These are phyloP conservation scores for Paradisaea rubra DNA, from an alignment of 2,113 vertebrate genomes.

Conservation along the genomic window DNA sequence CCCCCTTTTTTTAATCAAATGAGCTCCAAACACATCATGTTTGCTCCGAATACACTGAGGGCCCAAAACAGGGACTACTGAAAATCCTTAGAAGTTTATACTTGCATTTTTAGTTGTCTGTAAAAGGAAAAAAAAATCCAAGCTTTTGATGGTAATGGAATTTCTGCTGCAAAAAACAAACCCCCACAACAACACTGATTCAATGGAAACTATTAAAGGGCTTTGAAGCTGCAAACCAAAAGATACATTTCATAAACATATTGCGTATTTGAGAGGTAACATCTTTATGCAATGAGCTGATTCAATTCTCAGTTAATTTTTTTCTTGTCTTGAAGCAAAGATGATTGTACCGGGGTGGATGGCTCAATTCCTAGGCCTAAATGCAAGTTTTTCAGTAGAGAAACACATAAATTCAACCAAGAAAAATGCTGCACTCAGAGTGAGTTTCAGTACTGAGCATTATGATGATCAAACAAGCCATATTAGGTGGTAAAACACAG, in stretches of 20 bases:
- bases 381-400: background rate
- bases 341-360: background rate
- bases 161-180: background rate
- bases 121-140: background rate
- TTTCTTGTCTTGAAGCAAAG: background rate
- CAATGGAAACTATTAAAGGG: background rate
- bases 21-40: background rate
- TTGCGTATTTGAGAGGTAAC: background rate
- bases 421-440: background rate
- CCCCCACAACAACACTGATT: background rate
- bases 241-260: background rate
- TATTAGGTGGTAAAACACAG: background rate
- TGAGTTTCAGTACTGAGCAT: background rate
- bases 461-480: background rate
- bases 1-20: background rate
- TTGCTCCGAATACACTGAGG: background rate
- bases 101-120: background rate
- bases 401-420: background rate
- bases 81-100: background rate
- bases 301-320: background rate
- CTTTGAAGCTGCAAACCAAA: background rate
- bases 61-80: background rate
- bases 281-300: background rate
- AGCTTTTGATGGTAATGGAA: background rate
- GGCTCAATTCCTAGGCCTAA: background rate